Conservation (phyloP, 2,888 invertebrate genomes). For the Ctenicera cuprea region DNA sequence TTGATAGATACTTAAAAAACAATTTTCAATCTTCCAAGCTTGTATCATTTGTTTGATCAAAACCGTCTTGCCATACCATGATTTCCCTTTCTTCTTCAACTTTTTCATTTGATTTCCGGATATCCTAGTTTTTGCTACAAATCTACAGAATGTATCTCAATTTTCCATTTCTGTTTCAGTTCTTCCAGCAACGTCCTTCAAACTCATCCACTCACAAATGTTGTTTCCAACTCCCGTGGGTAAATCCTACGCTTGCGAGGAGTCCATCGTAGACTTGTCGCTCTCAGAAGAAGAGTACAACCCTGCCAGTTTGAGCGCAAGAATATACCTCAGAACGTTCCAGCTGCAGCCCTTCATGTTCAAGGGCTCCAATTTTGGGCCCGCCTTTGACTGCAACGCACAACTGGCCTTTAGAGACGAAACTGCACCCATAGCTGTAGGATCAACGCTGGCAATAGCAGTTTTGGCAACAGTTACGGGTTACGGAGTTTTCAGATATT, state of each 20-base stretch:
- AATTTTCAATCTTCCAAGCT: no score
- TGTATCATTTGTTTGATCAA: no score
- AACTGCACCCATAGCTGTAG: conserved; percentile 89
- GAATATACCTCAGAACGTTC: conserved; percentile 65
- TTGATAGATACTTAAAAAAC: no score
- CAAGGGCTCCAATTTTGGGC: conserved; percentile 83
- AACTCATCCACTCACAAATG: conserved; percentile 74
- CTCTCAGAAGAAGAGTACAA: conserved; percentile 69
- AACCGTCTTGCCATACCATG: no score
- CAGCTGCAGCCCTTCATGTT: conserved; percentile 91
- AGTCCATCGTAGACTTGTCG: conserved; percentile 79
- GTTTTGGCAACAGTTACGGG: conserved; percentile 88
- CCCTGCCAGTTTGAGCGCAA: conserved; percentile 67
- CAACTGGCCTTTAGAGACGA: conserved; percentile 81
- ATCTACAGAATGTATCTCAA: no score
- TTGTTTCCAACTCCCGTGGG: conserved; percentile 92
- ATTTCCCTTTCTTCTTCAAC: no score
- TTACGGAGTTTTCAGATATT: conserved; percentile 90
- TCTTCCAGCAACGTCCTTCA: conserved; percentile 64
- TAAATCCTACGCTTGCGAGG: conserved; percentile 87
- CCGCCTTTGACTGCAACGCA: conserved; percentile 80
- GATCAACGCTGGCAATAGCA: conserved; percentile 88
- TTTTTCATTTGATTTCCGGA: no score
- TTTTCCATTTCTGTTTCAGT: conserved; percentile 41
- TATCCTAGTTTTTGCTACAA: no score